These are phyloP conservation scores for Hippolais icterina DNA, from an alignment of 2,113 vertebrate genomes.

Conservation along the genomic window DNA sequence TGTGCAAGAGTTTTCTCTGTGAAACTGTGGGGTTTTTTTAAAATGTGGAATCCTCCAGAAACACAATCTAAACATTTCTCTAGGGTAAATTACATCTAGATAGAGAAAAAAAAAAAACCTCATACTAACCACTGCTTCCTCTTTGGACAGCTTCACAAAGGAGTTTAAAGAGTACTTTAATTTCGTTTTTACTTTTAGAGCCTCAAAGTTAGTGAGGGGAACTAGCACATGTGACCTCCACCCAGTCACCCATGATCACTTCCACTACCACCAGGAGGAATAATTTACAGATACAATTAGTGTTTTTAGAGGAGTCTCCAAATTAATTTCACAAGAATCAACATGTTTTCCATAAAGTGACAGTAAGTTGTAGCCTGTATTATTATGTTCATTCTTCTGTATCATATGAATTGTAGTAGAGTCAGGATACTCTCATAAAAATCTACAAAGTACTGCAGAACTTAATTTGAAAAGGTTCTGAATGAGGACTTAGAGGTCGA, in stretches of 20 bases:
- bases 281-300: neutral
- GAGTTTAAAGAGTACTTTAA: neutral
- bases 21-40: neutral
- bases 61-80: neutral
- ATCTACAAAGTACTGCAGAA: neutral
- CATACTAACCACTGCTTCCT: neutral
- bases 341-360: neutral
- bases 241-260: neutral
- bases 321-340: neutral
- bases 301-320: neutral
- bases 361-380: neutral
- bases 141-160: neutral
- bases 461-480: neutral
- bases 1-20: neutral
- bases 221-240: neutral
- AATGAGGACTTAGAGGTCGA: neutral
- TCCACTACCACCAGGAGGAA: neutral
- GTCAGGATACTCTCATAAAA: neutral
- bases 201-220: neutral
- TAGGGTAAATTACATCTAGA: neutral
- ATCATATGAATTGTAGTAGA: neutral
- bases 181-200: neutral
- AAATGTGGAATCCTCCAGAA: neutral
- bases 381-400: neutral
- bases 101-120: neutral